Base-by-base conservation (phyloP, 2,888 invertebrate genomes). In the Chrysodeixis includens region DNA sequence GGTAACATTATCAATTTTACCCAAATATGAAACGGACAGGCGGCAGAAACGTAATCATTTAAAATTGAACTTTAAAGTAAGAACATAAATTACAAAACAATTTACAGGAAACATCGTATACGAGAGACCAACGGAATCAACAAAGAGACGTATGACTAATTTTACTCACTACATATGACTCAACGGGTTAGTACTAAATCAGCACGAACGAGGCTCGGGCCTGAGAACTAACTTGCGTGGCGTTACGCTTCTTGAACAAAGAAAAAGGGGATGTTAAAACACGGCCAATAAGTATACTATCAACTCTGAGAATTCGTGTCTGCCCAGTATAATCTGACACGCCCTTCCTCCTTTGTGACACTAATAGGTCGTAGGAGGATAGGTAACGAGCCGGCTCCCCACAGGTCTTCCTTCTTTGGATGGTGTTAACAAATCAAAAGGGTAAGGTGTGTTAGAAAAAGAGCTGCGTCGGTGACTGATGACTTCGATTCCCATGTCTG, bases 201-300 rank as follows among this genome's bases (percentile, higher is more conserved):
- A 83, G 88, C 83, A 80, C 81, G 73, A 86, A 86, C 85, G 82
- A 78, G 67, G 79, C 83, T 82, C 71, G 54, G 71, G 87, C 91
- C 87, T 93, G 92, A 90, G 93, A 93, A 93, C 89, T 80, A 74
- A 86, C 87, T 92, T 89, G 92, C 92, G 91, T 92, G 91, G 90
- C 88, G 94, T 90, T 88, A 92, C 93, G 94, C 88, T 91, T 81
- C 86, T 84, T 92, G 91, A 88, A 90, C 93, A 93, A 90, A 91
- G 92, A 90, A 93, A 92, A 92, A 91, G 90, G 91, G 91, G 90
- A 88, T 90, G 86, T 84, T 84, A 82, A 86, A 88, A 87, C 85
- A 87, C 86, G 88, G 83, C 84, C 86, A 87, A 88, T 90, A 86
- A 89, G 87, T 87, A 82, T 85, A 85, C 84, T 86, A 86, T 84